phyloP scores from a whole-genome alignment of 2,797 vertebrate species.

The Oreochromis grahami region DNA sequence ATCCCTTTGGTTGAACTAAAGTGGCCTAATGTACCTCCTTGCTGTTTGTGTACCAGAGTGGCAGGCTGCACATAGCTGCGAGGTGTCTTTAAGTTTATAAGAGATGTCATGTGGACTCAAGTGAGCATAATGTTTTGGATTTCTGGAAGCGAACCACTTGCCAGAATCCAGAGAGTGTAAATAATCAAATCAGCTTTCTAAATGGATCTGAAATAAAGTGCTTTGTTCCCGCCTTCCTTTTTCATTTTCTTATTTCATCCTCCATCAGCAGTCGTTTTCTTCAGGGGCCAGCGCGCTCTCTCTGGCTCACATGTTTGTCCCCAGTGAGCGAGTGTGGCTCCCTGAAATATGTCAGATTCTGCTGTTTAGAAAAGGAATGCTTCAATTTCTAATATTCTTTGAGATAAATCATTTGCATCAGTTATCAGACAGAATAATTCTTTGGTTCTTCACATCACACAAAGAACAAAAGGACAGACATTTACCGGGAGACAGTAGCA shows the following conservation, averaged over 20 bases:
- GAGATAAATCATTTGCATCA: conserved; percentile 25
- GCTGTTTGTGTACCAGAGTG: background rate
- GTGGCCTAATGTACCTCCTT: background rate
- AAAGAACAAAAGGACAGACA: conserved; percentile 42
- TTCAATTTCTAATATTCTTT: conserved; percentile 4
- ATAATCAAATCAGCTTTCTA: conserved; percentile 33
- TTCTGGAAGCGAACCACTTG: conserved; percentile 7
- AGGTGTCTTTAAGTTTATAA: conserved; percentile 14
- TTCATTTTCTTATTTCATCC: background rate
- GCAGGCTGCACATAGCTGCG: background rate
- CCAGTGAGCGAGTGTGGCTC: conserved; percentile 27
- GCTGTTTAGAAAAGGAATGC: conserved; percentile 18
- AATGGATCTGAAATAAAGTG: conserved; percentile 34
- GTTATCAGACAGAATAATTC: conserved; percentile 55
- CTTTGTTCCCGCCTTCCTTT: conserved; percentile 1
- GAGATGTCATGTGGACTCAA: conserved; percentile 14
- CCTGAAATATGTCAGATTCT: conserved; percentile 35
- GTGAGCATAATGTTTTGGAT: conserved; percentile 4
- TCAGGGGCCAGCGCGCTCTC: background rate
- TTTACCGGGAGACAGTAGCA: conserved; percentile 52
- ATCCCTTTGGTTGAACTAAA: conserved; percentile 13
- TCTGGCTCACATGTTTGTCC: conserved; percentile 4
- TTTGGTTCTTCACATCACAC: conserved; percentile 75
- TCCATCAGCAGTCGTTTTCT: background rate
- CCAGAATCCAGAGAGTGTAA: conserved; percentile 19